Base-by-base conservation (phyloP, 2,888 invertebrate species). In the Cyaniris semiargus region DNA sequence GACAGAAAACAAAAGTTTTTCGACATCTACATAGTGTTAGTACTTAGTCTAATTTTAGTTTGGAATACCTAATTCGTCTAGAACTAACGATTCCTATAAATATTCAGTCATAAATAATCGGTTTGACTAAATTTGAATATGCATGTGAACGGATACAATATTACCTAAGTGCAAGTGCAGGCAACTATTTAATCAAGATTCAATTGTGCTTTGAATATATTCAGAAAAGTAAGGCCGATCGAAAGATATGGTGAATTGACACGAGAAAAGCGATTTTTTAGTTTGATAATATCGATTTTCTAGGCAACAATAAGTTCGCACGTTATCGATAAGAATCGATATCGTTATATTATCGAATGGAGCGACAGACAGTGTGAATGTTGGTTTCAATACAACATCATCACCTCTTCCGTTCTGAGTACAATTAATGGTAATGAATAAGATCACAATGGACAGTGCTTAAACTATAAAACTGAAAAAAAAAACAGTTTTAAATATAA, bases 231-330 rank as follows among this genome's bases (percentile, higher is more conserved):
- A 72, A 72, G 48, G 72, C 48, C 18, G 48, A 74, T 74, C 74
- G 53, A 15, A 53, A 23, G 48, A 74, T 53, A 48, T 27, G 15
- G 27, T 27, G 18, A 74, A 74, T 74, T 74, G 74, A 53, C 74
- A 74, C 74, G 74, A 74, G 74, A 74, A 53, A 74, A 15, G 66
- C 27, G 7, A 38, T 48, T 53, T 72, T 72, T 74, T 53, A 18
- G 18, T 48, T 72, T 7, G 8, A 74, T 74, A 53, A 74, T 48
- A 74, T 74, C 74, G 74, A 74, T 74, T 74, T 74, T 53, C 74
- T 23, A 3, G 15, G n/a, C 23, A 74, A 74, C 74, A 74, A 48
- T 74, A 53, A 48, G 53, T 74, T 74, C 74, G 53, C 74, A 74
- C 74, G 74, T 18, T 44, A 18, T 27, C 53, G 48, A 48, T 27